Evolutionary conservation across 1,140 invertebrate genomes (phyloP).

Genomic region (Diuraphis noxia): DNA sequence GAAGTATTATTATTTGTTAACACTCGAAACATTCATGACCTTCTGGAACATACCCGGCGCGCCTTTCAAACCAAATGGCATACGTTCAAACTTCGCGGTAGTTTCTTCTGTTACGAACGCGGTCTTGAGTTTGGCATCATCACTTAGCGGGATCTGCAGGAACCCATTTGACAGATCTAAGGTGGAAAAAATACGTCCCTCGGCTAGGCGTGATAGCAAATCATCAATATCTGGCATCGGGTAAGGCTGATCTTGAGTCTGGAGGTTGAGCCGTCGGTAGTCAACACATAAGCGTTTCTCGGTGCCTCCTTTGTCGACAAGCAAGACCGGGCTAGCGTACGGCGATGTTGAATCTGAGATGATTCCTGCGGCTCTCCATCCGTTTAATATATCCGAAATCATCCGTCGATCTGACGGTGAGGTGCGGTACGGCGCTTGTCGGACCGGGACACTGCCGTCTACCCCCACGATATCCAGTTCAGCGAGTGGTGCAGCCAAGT

Average conservation of each 20-base stretch:
- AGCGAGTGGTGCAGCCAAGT: neutral
- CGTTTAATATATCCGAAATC: neutral
- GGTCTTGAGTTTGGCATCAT: constrained; percentile 50
- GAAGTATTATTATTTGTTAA: too few relatives aligned
- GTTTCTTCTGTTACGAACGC: constrained; percentile 55
- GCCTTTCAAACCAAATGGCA: constrained; percentile 57
- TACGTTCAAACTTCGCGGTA: constrained; percentile 54
- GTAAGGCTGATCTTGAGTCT: constrained; percentile 60
- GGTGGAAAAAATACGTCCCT: neutral
- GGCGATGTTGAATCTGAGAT: neutral
- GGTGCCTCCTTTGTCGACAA: neutral
- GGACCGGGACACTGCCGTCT: neutral
- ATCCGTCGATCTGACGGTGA: neutral
- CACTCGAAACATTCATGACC: constrained; percentile 50
- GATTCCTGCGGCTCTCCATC: neutral
- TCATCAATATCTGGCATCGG: constrained; percentile 64
- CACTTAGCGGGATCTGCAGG: constrained; percentile 50
- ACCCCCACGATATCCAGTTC: neutral
- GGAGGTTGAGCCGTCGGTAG: neutral
- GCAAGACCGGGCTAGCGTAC: constrained; percentile 56
- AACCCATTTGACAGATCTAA: constrained; percentile 55
- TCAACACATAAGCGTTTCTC: neutral
- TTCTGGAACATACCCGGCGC: constrained; percentile 34
- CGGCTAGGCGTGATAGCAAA: neutral
- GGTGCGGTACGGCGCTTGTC: neutral